A percentile compares a stretch with the other conserved stretches of the same genome.
These are phyloP conservation scores for Pangasianodon hypophthalmus DNA, from an alignment of 2,113 vertebrate species.

Conservation along the genomic window DNA sequence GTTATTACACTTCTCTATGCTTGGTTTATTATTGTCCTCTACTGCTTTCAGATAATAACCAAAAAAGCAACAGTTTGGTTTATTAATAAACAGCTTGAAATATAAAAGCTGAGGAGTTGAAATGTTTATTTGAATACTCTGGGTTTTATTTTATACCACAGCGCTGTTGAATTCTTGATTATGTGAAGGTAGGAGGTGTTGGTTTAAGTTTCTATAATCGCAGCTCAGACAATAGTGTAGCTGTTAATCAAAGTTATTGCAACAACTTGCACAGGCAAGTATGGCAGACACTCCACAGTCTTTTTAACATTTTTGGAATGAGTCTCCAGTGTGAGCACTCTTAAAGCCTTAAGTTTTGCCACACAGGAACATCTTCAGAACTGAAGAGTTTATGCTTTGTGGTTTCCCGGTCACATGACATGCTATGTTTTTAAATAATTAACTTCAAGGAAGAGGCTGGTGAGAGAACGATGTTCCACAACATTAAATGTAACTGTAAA, in stretches of 20 bases:
- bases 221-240: neutral
- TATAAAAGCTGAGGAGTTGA: neutral
- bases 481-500: neutral
- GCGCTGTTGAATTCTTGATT: neutral
- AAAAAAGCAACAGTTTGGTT: neutral
- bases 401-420: neutral
- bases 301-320: neutral
- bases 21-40: neutral
- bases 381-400: neutral
- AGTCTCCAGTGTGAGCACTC: neutral
- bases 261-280: neutral
- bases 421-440: neutral
- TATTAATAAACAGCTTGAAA: neutral
- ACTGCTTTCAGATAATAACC: neutral
- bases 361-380: neutral
- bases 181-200: neutral
- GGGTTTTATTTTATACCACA: neutral
- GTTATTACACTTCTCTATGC: neutral
- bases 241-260: neutral
- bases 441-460: too few species aligned
- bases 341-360: neutral
- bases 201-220: neutral
- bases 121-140: neutral
- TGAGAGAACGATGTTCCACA: neutral
- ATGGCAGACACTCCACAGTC: neutral